phyloP scores from a whole-genome alignment of 2,888 invertebrate species.

The Chirona hameri region DNA sequence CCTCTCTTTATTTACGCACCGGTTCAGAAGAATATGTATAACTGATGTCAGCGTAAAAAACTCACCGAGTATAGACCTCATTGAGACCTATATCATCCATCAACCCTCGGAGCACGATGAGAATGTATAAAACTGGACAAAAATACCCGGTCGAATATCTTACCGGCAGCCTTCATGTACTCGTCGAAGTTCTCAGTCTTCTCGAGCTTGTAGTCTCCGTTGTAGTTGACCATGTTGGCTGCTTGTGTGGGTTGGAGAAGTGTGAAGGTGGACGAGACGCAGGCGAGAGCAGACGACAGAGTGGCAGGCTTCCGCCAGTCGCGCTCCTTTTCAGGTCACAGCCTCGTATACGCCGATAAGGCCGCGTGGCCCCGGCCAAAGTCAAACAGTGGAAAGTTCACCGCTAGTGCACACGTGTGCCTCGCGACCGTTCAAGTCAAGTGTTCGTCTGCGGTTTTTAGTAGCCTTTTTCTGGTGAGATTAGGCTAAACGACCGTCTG shows the following conservation, averaged over 20 bases:
- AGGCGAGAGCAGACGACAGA: not conserved
- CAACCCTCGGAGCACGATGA: no score
- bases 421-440: not conserved
- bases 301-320: not conserved
- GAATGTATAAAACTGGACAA: no score
- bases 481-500: no score
- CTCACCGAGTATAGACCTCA: no score
- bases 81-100: no score
- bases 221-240: not conserved
- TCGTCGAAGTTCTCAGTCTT: not conserved
- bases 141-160: not conserved
- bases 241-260: not conserved
- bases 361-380: no score
- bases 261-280: not conserved
- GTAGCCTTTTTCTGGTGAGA: no score
- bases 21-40: no score
- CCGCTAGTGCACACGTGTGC: not conserved
- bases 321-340: not conserved
- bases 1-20: no score
- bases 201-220: not conserved
- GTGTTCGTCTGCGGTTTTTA: no score
- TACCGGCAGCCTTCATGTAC: conserved; percentile 8
- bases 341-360: not conserved
- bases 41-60: no score
- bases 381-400: no score